Evolutionary conservation across 2,797 vertebrate genomes (phyloP), one percentile per base, ranked within the genome.

Genomic region (Sphenodon punctatus): DNA sequence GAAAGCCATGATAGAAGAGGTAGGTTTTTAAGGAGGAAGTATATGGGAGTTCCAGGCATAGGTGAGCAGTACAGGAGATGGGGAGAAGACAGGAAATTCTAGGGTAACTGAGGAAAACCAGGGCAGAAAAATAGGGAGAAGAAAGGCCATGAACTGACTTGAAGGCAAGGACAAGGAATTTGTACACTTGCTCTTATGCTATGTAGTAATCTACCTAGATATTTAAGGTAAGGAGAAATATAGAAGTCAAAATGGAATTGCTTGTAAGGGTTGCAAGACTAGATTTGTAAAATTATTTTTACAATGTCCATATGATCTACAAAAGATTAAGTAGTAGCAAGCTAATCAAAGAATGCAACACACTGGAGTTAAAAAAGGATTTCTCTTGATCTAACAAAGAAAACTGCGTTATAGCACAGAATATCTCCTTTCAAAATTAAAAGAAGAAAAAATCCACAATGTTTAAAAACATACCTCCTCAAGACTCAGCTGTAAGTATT

Each of bases 401-500:
- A 49, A 75, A 34, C 39, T 19, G 78, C 1, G 4, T 2, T 45
- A 14, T 63, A 61, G 67, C 2, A 58, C 0, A 64, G 23, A 67
- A 22, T 0, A 3, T 30, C 71, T 70, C 8, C 15, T 68, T 77
- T 64, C 13, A 41, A 67, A 41, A 43, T 43, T 25, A 60, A 65
- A 73, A 67, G 53, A 66, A 46, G 71, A 25, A 25, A 51, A 63
- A 45, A 53, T 64, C 41, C n/a, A 38, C 39, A 34, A 25, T 55
- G 6, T 5, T 55, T n/a, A 59, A 16, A 80, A 72, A 82, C 93
- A 68, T 93, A 99, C 98, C 97, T 99, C 98, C 93, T 99, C 98
- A 53, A 97, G 94, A 88, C 97, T 97, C 82, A 99, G 97, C 7
- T 99, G 98, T 75, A 99, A 95, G 78, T 97, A 97, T 72, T 99